These are phyloP conservation scores for Daphoenositta chrysoptera DNA, from an alignment of 2,113 vertebrate species.

Conservation along the genomic window DNA sequence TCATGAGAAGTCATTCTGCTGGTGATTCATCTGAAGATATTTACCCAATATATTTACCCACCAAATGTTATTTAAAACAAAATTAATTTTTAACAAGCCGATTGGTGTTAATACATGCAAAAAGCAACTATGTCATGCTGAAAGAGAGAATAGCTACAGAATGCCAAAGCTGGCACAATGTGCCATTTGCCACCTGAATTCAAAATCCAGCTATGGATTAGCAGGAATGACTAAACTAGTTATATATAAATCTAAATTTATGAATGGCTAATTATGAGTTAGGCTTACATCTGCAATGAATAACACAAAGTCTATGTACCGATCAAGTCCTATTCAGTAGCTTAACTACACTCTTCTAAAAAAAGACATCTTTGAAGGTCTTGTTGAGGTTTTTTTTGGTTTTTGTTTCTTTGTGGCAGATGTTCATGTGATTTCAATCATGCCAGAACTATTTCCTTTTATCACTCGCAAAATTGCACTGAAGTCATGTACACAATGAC, in stretches of 20 bases:
- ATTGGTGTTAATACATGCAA: background rate
- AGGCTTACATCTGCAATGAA: background rate
- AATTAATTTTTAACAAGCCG: background rate
- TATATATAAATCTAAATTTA: background rate
- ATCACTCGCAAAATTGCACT: background rate
- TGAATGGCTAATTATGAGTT: slow-evolving; percentile 5
- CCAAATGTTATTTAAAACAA: background rate
- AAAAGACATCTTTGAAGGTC: background rate
- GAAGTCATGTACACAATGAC: background rate
- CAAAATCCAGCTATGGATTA: background rate
- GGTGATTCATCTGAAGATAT: background rate
- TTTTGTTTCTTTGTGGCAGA: slow-evolving; percentile 9
- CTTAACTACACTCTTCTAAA: slow-evolving; percentile 12
- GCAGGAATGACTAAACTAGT: slow-evolving; percentile 13
- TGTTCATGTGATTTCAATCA: slow-evolving; percentile 16
- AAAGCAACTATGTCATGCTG: background rate
- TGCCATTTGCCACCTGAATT: slow-evolving; percentile 2
- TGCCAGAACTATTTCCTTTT: background rate
- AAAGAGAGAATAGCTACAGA: background rate
- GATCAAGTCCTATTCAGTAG: slow-evolving; percentile 9
- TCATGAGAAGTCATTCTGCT: background rate
- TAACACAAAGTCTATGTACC: background rate
- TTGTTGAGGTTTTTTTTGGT: background rate
- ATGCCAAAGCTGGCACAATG: background rate
- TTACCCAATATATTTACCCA: background rate